These are phyloP conservation scores for Lophius americanus DNA, from an alignment of 2,797 vertebrate species.

Conservation along the genomic window DNA sequence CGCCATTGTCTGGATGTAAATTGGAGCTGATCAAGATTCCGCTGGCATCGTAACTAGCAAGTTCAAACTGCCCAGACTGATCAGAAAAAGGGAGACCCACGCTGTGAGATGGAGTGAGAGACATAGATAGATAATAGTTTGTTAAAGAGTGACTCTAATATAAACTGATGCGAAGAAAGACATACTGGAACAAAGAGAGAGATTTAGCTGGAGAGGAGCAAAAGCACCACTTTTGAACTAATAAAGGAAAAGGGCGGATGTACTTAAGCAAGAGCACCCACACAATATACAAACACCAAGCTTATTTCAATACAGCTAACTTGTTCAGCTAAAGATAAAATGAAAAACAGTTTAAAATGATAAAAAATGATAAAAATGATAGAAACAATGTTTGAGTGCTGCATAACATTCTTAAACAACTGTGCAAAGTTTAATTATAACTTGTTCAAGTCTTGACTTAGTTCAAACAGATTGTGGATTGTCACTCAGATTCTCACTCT, in stretches of 20 bases:
- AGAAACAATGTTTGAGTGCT: neutral
- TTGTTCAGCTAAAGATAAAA: conserved; percentile 2
- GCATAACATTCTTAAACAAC: neutral
- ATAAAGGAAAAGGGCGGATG: conserved; percentile 21
- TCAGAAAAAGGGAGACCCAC: conserved; percentile 39
- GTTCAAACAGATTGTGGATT: too few relatives aligned
- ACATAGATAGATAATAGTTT: conserved; percentile 27
- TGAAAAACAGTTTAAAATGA: neutral
- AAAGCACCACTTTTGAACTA: conserved; percentile 50
- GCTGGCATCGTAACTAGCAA: conserved; percentile 73
- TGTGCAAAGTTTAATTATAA: too few relatives aligned
- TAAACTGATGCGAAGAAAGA: conserved; percentile 46
- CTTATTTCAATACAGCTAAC: conserved; percentile 13
- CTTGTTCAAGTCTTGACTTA: too few relatives aligned
- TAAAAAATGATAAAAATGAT: conserved; percentile 1
- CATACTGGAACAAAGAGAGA: conserved; percentile 48
- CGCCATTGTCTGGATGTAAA: conserved; percentile 83
- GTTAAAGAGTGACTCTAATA: conserved; percentile 54
- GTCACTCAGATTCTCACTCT: neutral
- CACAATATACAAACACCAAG: neutral
- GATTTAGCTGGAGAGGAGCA: conserved; percentile 39
- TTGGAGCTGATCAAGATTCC: conserved; percentile 85
- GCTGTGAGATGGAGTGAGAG: conserved; percentile 32
- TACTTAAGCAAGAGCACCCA: conserved; percentile 17
- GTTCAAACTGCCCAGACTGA: conserved; percentile 68